Conservation (phyloP, 2,797 vertebrate species). For the Todus mexicanus region DNA sequence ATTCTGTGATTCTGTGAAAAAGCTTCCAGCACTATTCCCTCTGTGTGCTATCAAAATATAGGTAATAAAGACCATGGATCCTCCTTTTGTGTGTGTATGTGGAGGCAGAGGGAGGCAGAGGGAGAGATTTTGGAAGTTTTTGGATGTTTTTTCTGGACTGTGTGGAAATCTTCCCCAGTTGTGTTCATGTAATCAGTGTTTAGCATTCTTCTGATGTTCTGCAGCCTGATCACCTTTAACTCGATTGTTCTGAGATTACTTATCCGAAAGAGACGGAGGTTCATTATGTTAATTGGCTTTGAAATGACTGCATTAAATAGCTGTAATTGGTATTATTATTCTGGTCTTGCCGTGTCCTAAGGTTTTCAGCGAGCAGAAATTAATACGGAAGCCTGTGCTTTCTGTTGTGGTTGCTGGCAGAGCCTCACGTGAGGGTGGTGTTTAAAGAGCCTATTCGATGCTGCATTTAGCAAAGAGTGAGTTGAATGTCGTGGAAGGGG, state of each 20-base stretch:
- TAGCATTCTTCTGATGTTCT: not conserved
- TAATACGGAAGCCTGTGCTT: not conserved
- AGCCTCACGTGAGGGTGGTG: not conserved
- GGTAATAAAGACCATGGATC: not conserved
- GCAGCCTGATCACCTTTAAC: not conserved
- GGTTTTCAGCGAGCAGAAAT: not conserved
- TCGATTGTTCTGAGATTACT: not conserved
- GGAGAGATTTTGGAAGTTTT: not conserved
- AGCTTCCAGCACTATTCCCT: not conserved
- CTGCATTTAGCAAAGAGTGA: not conserved
- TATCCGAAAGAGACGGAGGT: not conserved
- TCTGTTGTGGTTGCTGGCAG: not conserved
- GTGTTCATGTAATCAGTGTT: not conserved
- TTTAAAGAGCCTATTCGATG: not conserved
- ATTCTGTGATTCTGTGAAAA: no score
- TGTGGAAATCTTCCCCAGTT: not conserved
- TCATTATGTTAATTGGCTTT: slow-evolving; percentile 40
- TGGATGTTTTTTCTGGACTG: no score
- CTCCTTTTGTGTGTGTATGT: not conserved
- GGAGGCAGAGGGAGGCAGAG: rapidly evolving
- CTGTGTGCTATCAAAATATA: not conserved
- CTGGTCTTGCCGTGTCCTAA: not conserved
- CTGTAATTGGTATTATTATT: slow-evolving; percentile 17
- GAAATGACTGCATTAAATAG: slow-evolving; percentile 23
- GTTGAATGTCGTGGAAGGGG: not conserved